These are phyloP conservation scores for Quadroppia sp. DNA, from an alignment of 2,888 invertebrate genomes.

Conservation along the genomic window DNA sequence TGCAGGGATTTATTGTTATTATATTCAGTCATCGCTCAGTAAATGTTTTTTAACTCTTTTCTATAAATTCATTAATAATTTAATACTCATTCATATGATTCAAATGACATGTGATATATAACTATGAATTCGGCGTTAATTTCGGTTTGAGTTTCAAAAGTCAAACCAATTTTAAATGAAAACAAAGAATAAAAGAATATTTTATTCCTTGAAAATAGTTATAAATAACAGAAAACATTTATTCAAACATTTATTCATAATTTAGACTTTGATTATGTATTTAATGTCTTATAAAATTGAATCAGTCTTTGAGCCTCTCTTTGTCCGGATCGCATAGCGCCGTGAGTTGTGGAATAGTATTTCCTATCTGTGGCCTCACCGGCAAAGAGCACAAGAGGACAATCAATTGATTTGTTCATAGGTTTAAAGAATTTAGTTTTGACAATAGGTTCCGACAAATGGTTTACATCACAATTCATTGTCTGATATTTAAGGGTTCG, in stretches of 20 bases:
- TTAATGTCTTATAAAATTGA: conserved; percentile 24
- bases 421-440: not conserved
- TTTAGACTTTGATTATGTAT: not conserved
- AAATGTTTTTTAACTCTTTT: conserved; percentile 4
- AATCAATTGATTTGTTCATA: conserved; percentile 46
- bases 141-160: not conserved
- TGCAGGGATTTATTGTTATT: conserved; percentile 11
- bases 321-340: conserved; percentile 58
- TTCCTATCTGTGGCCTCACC: conserved; percentile 63
- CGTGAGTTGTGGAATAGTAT: conserved; percentile 65
- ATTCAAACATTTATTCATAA: conserved; percentile 13
- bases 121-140: conserved; percentile 2
- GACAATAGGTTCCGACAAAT: conserved; percentile 44
- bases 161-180: not conserved
- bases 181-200: not conserved
- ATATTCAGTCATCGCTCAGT: conserved; percentile 11
- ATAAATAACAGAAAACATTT: not conserved
- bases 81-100: conserved; percentile 32
- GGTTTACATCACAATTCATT: conserved; percentile 33
- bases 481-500: conserved; percentile 44
- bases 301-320: conserved; percentile 47
- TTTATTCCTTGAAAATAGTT: not conserved
- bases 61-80: conserved; percentile 18
- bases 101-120: conserved; percentile 24
- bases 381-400: conserved; percentile 60